Conservation (phyloP, 2,797 vertebrate genomes). For the Neoniphon sammara region DNA sequence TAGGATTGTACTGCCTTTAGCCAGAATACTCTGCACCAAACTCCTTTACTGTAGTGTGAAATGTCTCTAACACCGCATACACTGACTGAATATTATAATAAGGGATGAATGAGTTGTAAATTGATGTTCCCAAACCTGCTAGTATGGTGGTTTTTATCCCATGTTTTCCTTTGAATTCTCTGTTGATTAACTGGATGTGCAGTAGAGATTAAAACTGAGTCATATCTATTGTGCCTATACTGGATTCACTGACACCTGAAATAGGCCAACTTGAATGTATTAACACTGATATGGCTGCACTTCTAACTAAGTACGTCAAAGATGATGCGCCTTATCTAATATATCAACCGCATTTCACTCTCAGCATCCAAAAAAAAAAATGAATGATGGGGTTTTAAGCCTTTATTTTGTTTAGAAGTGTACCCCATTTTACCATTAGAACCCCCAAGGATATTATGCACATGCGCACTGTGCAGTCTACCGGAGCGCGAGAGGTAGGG, state of each 20-base stretch:
- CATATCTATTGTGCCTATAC: conserved; percentile 21
- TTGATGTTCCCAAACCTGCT: conserved; percentile 21
- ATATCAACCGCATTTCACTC: neutral
- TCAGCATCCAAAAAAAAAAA: neutral
- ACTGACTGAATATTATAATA: conserved; percentile 7
- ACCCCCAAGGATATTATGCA: conserved; percentile 74
- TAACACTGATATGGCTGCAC: neutral
- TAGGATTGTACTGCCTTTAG: conserved; percentile 38
- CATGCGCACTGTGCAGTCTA: conserved; percentile 77
- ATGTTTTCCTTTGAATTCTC: conserved; percentile 51
- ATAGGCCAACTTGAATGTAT: neutral
- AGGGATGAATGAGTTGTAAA: conserved; percentile 41
- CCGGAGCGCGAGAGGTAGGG: conserved; percentile 75
- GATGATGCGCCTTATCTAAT: neutral
- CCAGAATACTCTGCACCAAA: conserved; percentile 38
- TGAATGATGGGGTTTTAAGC: neutral
- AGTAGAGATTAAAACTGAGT: conserved; percentile 68
- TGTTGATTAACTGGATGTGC: conserved; percentile 63
- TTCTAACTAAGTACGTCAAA: neutral
- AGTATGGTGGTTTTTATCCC: conserved; percentile 41
- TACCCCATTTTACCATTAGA: conserved; percentile 76
- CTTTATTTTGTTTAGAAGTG: conserved; percentile 37
- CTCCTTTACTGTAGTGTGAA: conserved; percentile 31
- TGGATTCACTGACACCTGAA: conserved; percentile 2
- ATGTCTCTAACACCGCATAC: conserved; percentile 14